These are phyloP conservation scores for Drosophila watanabei DNA, from an alignment of 1,140 invertebrate genomes.

Conservation along the genomic window DNA sequence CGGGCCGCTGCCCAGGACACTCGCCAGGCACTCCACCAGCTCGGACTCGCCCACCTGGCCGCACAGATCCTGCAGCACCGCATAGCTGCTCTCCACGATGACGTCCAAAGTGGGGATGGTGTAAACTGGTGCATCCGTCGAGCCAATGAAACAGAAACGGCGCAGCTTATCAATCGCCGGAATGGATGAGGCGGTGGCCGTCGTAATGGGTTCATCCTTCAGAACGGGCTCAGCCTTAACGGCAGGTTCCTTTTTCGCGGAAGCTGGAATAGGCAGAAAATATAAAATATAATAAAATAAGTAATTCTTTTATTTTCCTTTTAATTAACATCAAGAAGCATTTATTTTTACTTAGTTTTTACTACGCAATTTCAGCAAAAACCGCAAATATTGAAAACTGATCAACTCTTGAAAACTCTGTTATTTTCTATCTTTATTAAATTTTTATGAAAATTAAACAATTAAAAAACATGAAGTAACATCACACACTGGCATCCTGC, in stretches of 20 bases:
- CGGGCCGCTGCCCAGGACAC: constrained; percentile 11
- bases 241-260: background rate
- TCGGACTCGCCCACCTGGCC: constrained; percentile 18
- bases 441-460: background rate
- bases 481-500: background rate
- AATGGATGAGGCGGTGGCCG: background rate
- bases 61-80: constrained; percentile 31
- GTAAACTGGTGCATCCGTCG: constrained; percentile 63
- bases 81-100: constrained; percentile 25
- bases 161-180: constrained; percentile 48
- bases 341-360: background rate
- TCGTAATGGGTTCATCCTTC: background rate
- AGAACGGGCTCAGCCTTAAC: background rate
- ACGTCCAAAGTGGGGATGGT: constrained; percentile 25
- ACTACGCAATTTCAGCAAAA: background rate
- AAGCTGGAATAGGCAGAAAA: background rate
- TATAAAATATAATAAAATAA: no score
- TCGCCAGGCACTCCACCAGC: constrained; percentile 42
- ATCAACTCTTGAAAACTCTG: background rate
- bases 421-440: background rate
- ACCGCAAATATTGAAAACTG: background rate
- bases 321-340: background rate
- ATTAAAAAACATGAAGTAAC: background rate
- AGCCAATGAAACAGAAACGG: constrained; percentile 77
- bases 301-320: no score